Evolutionary conservation across 1,140 invertebrate genomes (phyloP).

Genomic region (Zaprionus taronus): DNA sequence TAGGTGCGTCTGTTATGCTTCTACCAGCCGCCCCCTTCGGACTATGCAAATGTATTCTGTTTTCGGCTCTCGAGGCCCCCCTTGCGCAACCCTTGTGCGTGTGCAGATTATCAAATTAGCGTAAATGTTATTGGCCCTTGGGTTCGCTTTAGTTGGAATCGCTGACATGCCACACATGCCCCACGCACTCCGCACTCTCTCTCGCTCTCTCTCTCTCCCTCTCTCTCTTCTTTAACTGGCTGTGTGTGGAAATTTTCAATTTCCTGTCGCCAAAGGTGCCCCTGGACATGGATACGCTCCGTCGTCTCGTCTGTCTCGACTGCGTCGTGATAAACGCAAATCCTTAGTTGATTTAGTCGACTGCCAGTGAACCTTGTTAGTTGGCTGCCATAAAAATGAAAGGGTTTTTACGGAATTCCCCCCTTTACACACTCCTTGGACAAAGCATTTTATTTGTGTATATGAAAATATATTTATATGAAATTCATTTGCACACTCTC

Average conservation of each 20-base stretch:
- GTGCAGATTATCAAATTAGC: slow-evolving; percentile 83
- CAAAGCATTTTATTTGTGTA: slow-evolving; percentile 39
- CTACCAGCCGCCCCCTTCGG: slow-evolving; percentile 3
- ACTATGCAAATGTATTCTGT: slow-evolving; percentile 74
- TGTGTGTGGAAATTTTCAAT: slow-evolving; percentile 76
- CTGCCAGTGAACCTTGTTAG: slow-evolving; percentile 59
- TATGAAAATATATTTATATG: slow-evolving; percentile 51
- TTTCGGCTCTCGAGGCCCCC: background rate
- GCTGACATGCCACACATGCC: slow-evolving; percentile 57
- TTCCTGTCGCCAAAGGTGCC: slow-evolving; percentile 62
- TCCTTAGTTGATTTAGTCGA: slow-evolving; percentile 74
- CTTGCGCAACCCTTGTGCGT: slow-evolving; percentile 65
- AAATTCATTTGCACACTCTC: slow-evolving; percentile 41
- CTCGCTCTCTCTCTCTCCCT: background rate
- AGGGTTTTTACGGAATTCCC: background rate
- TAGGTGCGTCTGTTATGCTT: slow-evolving; percentile 69
- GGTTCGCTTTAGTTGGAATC: slow-evolving; percentile 48
- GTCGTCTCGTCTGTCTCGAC: slow-evolving; percentile 10
- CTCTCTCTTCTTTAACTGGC: background rate
- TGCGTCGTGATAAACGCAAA: slow-evolving; percentile 65
- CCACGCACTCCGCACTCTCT: slow-evolving; percentile 6
- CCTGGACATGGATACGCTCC: slow-evolving; percentile 14
- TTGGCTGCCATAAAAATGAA: slow-evolving; percentile 72
- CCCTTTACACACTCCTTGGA: background rate
- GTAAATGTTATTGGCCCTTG: slow-evolving; percentile 80